phyloP scores from a whole-genome alignment of 2,113 vertebrate species.

The Ornithorhynchus anatinus region DNA sequence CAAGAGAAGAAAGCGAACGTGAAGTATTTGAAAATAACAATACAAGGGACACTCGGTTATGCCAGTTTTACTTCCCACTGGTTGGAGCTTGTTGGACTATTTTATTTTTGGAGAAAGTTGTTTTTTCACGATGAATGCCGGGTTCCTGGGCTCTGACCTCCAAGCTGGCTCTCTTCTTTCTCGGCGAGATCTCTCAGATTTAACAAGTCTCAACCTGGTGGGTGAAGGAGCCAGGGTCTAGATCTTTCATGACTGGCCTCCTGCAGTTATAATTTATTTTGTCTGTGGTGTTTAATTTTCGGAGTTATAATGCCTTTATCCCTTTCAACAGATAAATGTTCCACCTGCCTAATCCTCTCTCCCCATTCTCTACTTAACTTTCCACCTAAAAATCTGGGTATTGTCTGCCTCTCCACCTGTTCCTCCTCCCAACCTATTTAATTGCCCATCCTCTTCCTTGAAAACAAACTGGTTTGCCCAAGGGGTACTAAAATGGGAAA shows the following conservation, averaged over 20 bases:
- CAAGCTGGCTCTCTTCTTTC: background rate
- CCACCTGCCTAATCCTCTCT: background rate
- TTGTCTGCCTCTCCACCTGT: too few relatives aligned
- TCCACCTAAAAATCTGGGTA: too few relatives aligned
- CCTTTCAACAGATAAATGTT: too few relatives aligned
- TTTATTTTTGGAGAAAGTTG: background rate
- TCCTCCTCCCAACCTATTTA: too few relatives aligned
- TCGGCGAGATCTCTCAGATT: background rate
- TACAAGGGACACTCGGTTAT: background rate
- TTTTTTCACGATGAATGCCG: background rate
- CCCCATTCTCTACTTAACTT: background rate
- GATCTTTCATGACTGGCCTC: background rate
- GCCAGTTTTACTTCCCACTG: background rate
- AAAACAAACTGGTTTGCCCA: background rate
- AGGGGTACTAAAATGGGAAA: background rate
- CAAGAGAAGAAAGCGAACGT: background rate
- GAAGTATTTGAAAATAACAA: background rate
- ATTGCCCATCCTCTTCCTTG: background rate
- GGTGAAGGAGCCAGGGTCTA: background rate
- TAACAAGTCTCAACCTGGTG: background rate
- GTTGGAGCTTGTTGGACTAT: background rate
- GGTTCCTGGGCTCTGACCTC: background rate
- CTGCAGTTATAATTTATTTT: background rate
- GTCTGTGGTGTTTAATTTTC: background rate
- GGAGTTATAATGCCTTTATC: background rate